Conservation (phyloP, 2,888 invertebrate species). For the Apodemia duryi region DNA sequence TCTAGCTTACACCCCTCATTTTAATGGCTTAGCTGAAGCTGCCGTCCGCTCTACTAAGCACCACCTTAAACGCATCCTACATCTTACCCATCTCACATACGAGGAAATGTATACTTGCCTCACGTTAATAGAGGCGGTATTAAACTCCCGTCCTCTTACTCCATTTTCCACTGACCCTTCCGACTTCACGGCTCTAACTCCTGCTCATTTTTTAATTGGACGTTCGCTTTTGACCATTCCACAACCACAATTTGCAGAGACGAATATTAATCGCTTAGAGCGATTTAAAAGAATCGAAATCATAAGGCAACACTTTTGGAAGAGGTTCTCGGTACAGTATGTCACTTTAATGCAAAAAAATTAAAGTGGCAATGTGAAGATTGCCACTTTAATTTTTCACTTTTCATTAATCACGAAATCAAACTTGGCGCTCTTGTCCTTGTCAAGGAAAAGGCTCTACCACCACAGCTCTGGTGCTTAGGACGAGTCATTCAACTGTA, state of each 20-base stretch:
- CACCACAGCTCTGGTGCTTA: slow-evolving; percentile 1
- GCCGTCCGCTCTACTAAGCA: slow-evolving; percentile 27
- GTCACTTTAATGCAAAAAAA: slow-evolving; percentile 14
- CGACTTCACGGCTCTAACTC: slow-evolving; percentile 25
- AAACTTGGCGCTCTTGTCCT: slow-evolving; percentile 24
- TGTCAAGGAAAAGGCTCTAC: slow-evolving; percentile 24
- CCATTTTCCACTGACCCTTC: slow-evolving; percentile 26
- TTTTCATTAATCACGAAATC: slow-evolving; percentile 20
- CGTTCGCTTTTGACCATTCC: slow-evolving; percentile 25
- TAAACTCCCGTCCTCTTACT: slow-evolving; percentile 29
- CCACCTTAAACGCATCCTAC: slow-evolving; percentile 23
- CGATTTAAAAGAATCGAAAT: background rate
- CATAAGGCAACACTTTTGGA: slow-evolving; percentile 17
- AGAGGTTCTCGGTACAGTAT: slow-evolving; percentile 6
- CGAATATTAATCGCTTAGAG: background rate
- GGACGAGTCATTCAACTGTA: slow-evolving; percentile 16
- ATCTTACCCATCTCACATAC: slow-evolving; percentile 24
- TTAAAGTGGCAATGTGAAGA: slow-evolving; percentile 24
- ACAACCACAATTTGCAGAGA: background rate
- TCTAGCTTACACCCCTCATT: slow-evolving; percentile 28
- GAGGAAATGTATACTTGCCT: slow-evolving; percentile 29
- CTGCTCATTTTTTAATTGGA: slow-evolving; percentile 29
- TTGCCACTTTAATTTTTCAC: no score
- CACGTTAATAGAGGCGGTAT: slow-evolving; percentile 26
- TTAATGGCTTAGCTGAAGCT: slow-evolving; percentile 27